These are phyloP conservation scores for Endotricha flammealis DNA, from an alignment of 2,888 invertebrate species.

Conservation along the genomic window DNA sequence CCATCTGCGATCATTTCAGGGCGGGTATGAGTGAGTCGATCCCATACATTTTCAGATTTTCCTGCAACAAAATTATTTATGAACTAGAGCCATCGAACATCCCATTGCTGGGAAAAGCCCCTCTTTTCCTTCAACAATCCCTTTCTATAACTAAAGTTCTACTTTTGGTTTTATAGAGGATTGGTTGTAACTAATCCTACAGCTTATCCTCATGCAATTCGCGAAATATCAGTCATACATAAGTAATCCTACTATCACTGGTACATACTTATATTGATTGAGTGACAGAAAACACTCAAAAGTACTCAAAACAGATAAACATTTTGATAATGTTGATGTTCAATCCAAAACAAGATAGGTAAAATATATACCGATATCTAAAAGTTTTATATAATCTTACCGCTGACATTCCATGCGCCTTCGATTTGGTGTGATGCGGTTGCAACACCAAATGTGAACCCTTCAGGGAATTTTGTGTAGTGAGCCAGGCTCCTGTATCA, in stretches of 20 bases:
- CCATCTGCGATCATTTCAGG: conserved; percentile 80
- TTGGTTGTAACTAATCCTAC: too few species aligned
- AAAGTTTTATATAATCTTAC: conserved; percentile 46
- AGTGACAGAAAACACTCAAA: neutral
- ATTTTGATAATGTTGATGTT: neutral
- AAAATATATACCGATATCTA: neutral
- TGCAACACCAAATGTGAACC: conserved; percentile 70
- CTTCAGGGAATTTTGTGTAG: conserved; percentile 66
- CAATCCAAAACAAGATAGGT: conserved; percentile 4
- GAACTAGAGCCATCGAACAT: neutral
- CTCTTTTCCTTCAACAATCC: too few species aligned
- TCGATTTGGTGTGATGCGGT: conserved; percentile 81
- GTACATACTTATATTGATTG: neutral
- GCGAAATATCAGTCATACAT: too few species aligned
- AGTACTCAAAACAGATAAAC: conserved; percentile 4
- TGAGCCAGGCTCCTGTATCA: conserved; percentile 39
- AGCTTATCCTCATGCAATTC: too few species aligned
- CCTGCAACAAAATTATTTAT: conserved; percentile 51
- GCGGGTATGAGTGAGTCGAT: conserved; percentile 67
- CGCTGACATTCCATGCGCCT: conserved; percentile 80
- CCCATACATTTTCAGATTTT: conserved; percentile 82
- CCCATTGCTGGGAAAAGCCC: too few species aligned
- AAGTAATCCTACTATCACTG: too few species aligned
- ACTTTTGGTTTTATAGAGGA: too few species aligned
- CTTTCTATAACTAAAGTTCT: too few species aligned